These are phyloP conservation scores for Oostethus manadensis DNA, from an alignment of 2,113 vertebrate species.

Conservation along the genomic window DNA sequence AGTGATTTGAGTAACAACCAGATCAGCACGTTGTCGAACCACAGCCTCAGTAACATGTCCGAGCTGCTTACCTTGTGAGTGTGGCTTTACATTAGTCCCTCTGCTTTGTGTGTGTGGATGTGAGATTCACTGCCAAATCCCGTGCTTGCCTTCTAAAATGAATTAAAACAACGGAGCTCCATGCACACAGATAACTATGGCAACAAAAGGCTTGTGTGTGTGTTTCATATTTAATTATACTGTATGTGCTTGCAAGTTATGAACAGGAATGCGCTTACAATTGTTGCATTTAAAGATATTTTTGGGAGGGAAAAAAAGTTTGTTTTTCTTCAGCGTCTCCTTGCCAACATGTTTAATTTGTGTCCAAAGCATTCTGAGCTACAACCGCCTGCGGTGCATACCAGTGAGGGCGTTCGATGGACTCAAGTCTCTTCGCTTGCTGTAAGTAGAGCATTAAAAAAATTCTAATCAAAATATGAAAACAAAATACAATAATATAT, in stretches of 20 bases:
- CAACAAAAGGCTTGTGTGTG: background rate
- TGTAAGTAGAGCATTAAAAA: conserved; percentile 76
- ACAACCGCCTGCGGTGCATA: conserved; percentile 89
- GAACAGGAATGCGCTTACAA: conserved; percentile 17
- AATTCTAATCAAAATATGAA: too few relatives aligned
- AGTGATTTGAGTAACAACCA: conserved; percentile 99
- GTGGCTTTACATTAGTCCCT: conserved; percentile 49
- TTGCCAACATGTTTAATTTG: conserved; percentile 32
- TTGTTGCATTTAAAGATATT: conserved; percentile 1
- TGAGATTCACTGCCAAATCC: background rate
- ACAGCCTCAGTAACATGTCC: conserved; percentile 99
- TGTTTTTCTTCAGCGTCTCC: background rate
- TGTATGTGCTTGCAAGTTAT: conserved; percentile 5
- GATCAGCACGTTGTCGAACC: conserved; percentile 98
- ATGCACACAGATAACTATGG: background rate
- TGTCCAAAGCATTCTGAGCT: conserved; percentile 88
- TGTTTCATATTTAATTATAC: background rate
- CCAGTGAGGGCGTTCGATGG: conserved; percentile 87
- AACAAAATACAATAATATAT: too few relatives aligned
- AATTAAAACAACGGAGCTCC: conserved; percentile 1
- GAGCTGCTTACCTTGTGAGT: conserved; percentile 99
- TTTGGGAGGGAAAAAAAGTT: background rate
- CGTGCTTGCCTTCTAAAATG: background rate
- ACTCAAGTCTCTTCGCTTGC: conserved; percentile 83
- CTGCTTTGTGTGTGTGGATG: conserved; percentile 19